Conservation (phyloP, 2,888 invertebrate species). For the Podabrus alpinus region DNA sequence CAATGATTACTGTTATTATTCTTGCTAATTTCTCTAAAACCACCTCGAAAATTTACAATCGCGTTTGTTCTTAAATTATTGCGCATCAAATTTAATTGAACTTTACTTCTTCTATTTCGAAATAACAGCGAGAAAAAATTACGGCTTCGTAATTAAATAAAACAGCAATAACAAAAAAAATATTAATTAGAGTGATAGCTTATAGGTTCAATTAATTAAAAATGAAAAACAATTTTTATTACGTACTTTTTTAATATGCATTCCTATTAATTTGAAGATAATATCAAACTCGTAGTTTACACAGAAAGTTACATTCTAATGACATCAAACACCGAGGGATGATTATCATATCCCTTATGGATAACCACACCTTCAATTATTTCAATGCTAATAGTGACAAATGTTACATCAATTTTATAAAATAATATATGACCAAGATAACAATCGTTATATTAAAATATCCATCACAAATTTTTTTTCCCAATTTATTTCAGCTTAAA, state of each 20-base stretch:
- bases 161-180: background rate
- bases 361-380: conserved; percentile 22
- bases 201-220: background rate
- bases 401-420: conserved; percentile 11
- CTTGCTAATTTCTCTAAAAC: conserved; percentile 37
- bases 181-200: background rate
- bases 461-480: background rate
- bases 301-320: conserved; percentile 15
- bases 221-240: background rate
- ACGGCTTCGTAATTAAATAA: background rate
- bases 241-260: background rate
- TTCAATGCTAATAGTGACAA: conserved; percentile 19
- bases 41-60: conserved; percentile 27
- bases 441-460: background rate
- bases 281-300: conserved; percentile 15
- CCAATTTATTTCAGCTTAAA: background rate
- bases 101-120: background rate
- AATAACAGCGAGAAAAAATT: background rate
- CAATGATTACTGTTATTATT: conserved; percentile 43
- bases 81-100: conserved; percentile 16
- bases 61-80: conserved; percentile 28
- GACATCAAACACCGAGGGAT: conserved; percentile 9
- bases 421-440: background rate
- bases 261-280: conserved; percentile 12
- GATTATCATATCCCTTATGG: conserved; percentile 20